phyloP scores from a whole-genome alignment of 1,140 invertebrate genomes.

The Littorina saxatilis region DNA sequence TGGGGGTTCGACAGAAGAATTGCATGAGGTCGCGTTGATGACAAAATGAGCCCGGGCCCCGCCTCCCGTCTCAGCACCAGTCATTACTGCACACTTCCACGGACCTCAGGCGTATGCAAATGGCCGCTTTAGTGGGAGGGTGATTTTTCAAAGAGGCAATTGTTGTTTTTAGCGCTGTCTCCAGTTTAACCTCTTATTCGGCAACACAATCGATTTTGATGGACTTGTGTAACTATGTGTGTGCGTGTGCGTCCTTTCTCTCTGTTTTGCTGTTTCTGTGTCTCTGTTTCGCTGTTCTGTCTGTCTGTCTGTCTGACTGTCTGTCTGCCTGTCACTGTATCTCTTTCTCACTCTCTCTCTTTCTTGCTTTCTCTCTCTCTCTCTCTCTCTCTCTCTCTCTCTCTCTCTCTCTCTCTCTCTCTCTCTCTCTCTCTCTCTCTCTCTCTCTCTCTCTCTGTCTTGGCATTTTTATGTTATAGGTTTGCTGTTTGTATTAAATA shows the following conservation, averaged over 20 bases:
- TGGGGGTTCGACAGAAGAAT: not conserved
- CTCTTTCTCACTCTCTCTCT: slow-evolving; percentile 15
- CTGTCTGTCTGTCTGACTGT: slow-evolving; percentile 1
- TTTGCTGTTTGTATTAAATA: no score
- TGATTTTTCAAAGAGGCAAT: slow-evolving; percentile 14
- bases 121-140: not conserved
- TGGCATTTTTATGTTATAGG: not conserved
- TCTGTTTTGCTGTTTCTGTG: not conserved
- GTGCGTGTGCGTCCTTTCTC: not conserved
- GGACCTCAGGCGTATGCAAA: not conserved
- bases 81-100: not conserved
- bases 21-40: not conserved
- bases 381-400: not conserved
- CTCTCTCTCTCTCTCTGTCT: not conserved
- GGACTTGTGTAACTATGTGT: not conserved
- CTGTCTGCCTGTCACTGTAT: slow-evolving; percentile 23
- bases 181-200: not conserved
- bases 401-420: slow-evolving; percentile 9
- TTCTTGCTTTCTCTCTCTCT: not conserved
- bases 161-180: slow-evolving; percentile 23
- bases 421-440: not conserved
- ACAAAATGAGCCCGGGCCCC: not conserved
- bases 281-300: not conserved
- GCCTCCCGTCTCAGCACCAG: not conserved
- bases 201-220: not conserved